Percentiles rank a stretch among this genome's conserved stretches.
Evolutionary conservation across 2,113 vertebrate species (phyloP).

Genomic region (Mobula birostris): DNA sequence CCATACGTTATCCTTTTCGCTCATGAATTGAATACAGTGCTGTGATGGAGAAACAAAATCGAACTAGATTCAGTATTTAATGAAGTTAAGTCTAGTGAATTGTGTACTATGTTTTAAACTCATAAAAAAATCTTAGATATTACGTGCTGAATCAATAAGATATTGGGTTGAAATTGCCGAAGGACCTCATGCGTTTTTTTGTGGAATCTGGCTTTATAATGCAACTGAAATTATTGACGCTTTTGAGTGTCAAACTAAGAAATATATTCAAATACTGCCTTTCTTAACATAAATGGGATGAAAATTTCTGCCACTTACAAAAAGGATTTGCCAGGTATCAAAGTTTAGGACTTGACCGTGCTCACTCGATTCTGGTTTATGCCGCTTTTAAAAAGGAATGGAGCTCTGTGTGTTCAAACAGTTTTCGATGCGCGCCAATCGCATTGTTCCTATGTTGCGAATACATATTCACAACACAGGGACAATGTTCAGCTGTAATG

Average conservation of each 20-base stretch:
- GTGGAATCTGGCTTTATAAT: neutral
- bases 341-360: neutral
- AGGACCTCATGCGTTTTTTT: neutral
- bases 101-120: neutral
- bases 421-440: neutral
- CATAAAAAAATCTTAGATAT: neutral
- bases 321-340: neutral
- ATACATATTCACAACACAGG: neutral
- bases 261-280: neutral
- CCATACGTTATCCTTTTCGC: neutral
- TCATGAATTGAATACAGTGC: neutral
- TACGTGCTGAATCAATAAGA: neutral
- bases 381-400: neutral
- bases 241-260: neutral
- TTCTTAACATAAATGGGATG: neutral
- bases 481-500: neutral
- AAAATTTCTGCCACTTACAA: neutral
- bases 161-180: neutral
- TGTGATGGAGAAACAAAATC: neutral
- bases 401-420: neutral
- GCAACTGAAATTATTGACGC: neutral
- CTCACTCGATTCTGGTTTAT: neutral
- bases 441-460: neutral
- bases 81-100: neutral
- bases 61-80: neutral